Evolutionary conservation across 2,888 invertebrate species (phyloP).

Genomic region (Limulus polyphemus): DNA sequence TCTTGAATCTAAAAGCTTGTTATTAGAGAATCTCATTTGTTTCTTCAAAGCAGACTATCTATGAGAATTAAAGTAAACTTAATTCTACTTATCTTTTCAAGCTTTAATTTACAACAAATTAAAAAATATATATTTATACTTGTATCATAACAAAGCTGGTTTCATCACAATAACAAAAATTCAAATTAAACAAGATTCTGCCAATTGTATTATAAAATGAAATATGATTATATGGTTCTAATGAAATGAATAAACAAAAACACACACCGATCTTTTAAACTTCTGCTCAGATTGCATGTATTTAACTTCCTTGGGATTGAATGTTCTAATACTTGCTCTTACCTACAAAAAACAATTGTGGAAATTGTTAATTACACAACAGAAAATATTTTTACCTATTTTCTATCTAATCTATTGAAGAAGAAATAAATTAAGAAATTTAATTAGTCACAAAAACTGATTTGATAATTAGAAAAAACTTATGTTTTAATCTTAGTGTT

Average conservation of each 20-base stretch:
- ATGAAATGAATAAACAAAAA: not conserved
- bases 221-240: too few species aligned
- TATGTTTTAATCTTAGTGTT: too few species aligned
- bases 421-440: not conserved
- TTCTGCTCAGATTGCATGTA: constrained; percentile 88
- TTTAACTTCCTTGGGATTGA: constrained; percentile 91
- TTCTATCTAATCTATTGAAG: not conserved
- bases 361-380: not conserved
- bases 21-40: too few species aligned
- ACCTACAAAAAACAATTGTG: constrained; percentile 39
- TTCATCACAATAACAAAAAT: too few species aligned
- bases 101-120: constrained; percentile 1
- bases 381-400: not conserved
- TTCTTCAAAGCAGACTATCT: too few species aligned
- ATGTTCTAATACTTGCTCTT: constrained; percentile 77
- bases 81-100: not conserved
- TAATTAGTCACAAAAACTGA: too few species aligned
- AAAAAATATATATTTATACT: constrained; percentile 1
- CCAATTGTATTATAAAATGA: too few species aligned
- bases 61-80: too few species aligned
- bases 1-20: not conserved
- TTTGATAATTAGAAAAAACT: too few species aligned
- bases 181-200: too few species aligned
- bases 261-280: constrained; percentile 67
- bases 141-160: not conserved